phyloP scores from a whole-genome alignment of 1,140 invertebrate species.

The Eciton burchellii region DNA sequence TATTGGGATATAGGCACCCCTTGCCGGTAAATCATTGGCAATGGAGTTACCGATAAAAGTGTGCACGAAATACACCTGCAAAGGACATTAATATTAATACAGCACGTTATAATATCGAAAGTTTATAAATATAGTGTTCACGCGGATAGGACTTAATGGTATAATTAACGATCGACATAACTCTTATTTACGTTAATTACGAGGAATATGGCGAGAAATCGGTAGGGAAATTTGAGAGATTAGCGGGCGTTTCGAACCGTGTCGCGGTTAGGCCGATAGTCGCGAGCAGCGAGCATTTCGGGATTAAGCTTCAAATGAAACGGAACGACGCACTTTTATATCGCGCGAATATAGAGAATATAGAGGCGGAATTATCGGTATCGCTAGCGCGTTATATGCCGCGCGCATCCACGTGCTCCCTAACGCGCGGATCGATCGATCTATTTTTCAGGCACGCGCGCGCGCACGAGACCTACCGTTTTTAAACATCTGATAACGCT shows the following conservation, averaged over 20 bases:
- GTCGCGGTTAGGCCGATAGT: not conserved
- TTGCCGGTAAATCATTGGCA: too few relatives aligned
- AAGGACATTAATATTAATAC: not conserved
- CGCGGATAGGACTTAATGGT: not conserved
- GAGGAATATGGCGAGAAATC: slow-evolving; percentile 8
- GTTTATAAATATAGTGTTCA: not conserved
- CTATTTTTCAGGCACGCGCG: not conserved
- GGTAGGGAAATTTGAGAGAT: too few relatives aligned
- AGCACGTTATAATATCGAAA: not conserved
- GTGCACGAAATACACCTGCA: not conserved
- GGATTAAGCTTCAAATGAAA: slow-evolving; percentile 36
- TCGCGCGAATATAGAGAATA: not conserved
- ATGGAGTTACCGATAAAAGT: not conserved
- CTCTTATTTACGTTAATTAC: slow-evolving; percentile 14
- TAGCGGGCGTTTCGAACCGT: slow-evolving; percentile 4
- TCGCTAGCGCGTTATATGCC: not conserved
- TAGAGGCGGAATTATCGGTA: not conserved
- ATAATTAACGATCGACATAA: not conserved
- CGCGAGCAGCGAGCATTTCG: not conserved
- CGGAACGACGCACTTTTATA: not conserved
- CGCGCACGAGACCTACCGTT: not conserved
- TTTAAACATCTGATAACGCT: slow-evolving; percentile 10
- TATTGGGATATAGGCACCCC: too few relatives aligned
- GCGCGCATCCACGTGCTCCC: not conserved
- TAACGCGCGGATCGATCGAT: slow-evolving; percentile 14